Percentiles rank a stretch among this genome's conserved stretches.
phyloP scores from a whole-genome alignment of 2,113 vertebrate genomes.

The Phocoena sinus region DNA sequence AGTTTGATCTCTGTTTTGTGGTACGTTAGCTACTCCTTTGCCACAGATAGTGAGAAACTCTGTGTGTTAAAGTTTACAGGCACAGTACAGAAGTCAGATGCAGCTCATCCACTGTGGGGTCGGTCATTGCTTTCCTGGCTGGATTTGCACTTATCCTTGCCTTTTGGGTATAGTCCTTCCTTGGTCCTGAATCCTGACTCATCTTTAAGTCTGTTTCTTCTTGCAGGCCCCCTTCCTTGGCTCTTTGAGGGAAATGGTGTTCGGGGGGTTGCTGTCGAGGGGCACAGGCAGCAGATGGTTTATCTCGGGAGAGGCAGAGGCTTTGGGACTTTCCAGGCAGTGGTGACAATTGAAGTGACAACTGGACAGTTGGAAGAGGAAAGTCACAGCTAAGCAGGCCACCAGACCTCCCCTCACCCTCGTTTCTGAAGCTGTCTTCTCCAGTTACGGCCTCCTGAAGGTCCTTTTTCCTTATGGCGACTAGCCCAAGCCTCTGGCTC shows the following conservation, averaged over 20 bases:
- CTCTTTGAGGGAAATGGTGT: not conserved
- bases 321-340: not conserved
- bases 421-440: not conserved
- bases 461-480: not conserved
- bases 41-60: not conserved
- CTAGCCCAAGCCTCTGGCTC: not conserved
- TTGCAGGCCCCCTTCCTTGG: not conserved
- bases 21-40: rapidly evolving
- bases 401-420: rapidly evolving
- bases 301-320: not conserved
- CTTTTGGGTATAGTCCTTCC: not conserved
- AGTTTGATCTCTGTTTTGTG: not conserved
- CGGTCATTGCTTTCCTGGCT: not conserved
- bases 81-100: rapidly evolving
- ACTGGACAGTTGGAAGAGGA: not conserved
- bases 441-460: not conserved
- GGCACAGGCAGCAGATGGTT: not conserved
- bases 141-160: not conserved
- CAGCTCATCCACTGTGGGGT: rapidly evolving
- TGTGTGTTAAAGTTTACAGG: rapidly evolving
- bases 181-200: not conserved
- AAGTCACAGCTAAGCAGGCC: too few species aligned
- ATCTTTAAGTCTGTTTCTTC: not conserved
- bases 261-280: not conserved
- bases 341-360: not conserved